Base-by-base conservation (phyloP, 2,888 invertebrate genomes). In the Cyrtodaria siliqua region DNA sequence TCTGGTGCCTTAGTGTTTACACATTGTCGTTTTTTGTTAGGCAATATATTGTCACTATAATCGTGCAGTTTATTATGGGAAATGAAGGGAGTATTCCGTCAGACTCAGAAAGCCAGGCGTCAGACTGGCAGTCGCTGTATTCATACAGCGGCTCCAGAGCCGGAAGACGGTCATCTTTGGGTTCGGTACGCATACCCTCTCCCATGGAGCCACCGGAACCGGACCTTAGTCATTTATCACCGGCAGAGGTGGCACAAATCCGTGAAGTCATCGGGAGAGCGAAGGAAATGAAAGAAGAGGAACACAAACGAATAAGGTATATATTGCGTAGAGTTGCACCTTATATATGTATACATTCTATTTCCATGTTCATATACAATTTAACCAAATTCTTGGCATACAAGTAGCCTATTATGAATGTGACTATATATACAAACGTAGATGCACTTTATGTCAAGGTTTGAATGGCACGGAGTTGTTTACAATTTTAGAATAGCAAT, bases 251-350 rank as follows among this genome's bases (percentile, higher is more conserved):
- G 59, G 93, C 94, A 68, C 94, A 95, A 90, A 95, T 95, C 61
- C 94, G 94, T 82, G 94, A 94, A 76, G 95, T 95, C n/a, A 95
- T 95, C 94, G 94, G 94, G 53, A 93, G 95, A 85, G 95, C 95
- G 49, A 94, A 94, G 86, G 93, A 94, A 79, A 80, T 91, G 83
- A 91, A 92, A 72, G 82, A 87, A 3, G 90, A 91, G 61, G 92
- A 92, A 60, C 86, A 87, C 27, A 79, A 84, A 56, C 69, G 91
- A 56, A 87, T 91, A 57, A 90, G 91, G 92, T 92, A 73, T 83
- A n/a, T n/a, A n/a, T n/a, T n/a, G n/a, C n/a, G n/a, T n/a, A n/a
- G n/a, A n/a, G n/a, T n/a, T n/a, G n/a, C n/a, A n/a, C n/a, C n/a
- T n/a, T n/a, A n/a, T n/a, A n/a, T n/a, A n/a, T n/a, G n/a, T n/a